These are phyloP conservation scores for Dromaius novaehollandiae DNA, from an alignment of 2,113 vertebrate species.

Conservation along the genomic window DNA sequence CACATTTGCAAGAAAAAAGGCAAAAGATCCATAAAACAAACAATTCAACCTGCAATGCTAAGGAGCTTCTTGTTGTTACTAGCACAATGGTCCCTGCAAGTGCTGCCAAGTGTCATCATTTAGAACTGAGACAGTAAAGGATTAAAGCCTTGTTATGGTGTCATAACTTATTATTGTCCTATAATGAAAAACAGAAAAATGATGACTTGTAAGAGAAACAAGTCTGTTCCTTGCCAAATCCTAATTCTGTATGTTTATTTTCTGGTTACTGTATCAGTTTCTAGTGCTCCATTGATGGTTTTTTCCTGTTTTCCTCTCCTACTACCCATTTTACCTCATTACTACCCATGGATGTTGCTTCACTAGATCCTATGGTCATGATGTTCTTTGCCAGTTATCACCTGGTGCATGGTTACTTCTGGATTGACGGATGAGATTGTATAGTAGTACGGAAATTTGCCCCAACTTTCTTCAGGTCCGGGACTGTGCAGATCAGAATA, in stretches of 20 bases:
- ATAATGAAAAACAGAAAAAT: background rate
- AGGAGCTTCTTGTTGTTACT: background rate
- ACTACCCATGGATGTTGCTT: background rate
- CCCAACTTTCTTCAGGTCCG: background rate
- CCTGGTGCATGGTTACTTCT: background rate
- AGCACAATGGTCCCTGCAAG: background rate
- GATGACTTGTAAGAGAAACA: background rate
- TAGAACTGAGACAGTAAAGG: background rate
- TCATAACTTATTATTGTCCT: background rate
- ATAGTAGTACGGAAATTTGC: background rate
- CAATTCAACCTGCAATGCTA: background rate
- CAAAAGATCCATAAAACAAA: background rate
- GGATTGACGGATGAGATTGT: background rate
- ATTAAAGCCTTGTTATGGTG: background rate
- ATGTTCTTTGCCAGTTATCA: background rate
- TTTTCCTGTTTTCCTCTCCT: background rate
- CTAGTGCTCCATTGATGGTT: background rate
- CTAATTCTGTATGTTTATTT: background rate
- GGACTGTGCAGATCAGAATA: background rate
- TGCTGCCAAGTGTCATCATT: background rate
- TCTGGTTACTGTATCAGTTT: background rate
- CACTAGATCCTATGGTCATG: rapidly evolving
- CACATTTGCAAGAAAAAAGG: background rate
- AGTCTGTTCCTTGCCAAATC: background rate
- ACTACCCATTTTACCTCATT: background rate